Base-by-base conservation (phyloP, 2,113 vertebrate genomes). In the Rattus rattus region DNA sequence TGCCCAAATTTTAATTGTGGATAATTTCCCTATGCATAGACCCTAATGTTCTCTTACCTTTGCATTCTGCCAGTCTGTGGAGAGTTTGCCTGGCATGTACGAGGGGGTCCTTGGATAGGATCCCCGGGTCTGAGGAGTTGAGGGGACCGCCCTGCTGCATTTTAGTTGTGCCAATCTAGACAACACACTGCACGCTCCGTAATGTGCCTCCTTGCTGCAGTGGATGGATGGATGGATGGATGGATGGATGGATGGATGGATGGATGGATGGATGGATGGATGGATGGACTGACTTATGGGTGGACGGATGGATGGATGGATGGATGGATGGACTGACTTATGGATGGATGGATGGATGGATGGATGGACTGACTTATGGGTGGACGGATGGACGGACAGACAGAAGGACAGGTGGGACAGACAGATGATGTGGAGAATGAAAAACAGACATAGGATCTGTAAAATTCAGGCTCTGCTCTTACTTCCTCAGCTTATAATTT, bases 401-500 rank as follows among this genome's bases (percentile, higher is more conserved):
- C 59, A 33, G 20, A 26, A 26, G 75, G 39, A 28, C 5, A 11
- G 75, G 2, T 47, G 75, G 4, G 4, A 49, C 8, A 30, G 79
- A 43, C 11, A 20, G 56, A 72, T n/a, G 52, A 33, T 49, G 49
- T 67, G 30, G 19, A 14, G 33, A 59, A 30, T 54, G 61, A 12
- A 36, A 52, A 28, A 76, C 33, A n/a, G 47, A 5, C 39, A 11
- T 13, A 65, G 28, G 61, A 14, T 76, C 2, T 77, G 22, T 61
- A 43, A 43, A 89, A 43, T 30, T n/a, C 43, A 73, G 47, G 63
- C 47, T 30, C 67, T 81, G 59, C n/a, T 24, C 28, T 73, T 88
- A 24, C 84, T 49, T 89, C 61, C 88, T 97, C 22, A 72, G 36
- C 88, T 93, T 77, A 56, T 39, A 88, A 79, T 69, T 83, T 86